These are phyloP conservation scores for Drosophila pallidifrons DNA, from an alignment of 1,140 invertebrate genomes.

Conservation along the genomic window DNA sequence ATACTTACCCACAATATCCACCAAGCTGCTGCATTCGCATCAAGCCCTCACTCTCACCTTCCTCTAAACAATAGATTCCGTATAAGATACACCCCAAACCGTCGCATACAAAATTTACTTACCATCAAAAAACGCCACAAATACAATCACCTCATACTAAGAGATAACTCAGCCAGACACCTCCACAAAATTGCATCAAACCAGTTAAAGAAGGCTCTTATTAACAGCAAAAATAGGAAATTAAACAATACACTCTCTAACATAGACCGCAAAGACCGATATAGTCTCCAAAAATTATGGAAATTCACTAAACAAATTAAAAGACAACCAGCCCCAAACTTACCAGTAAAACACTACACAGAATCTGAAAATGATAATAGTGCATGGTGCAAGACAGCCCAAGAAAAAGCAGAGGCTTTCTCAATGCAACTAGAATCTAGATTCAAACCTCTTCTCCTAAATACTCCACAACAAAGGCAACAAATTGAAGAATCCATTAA, in stretches of 20 bases:
- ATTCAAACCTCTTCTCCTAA: background rate
- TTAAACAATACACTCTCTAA: background rate
- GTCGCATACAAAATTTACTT: background rate
- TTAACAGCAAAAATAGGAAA: background rate
- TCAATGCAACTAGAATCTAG: too few relatives aligned
- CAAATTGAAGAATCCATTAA: background rate
- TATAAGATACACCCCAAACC: background rate
- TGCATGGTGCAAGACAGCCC: background rate
- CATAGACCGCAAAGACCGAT: background rate
- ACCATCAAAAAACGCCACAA: background rate
- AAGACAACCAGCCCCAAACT: background rate
- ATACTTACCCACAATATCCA: conserved; percentile 2
- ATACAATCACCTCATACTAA: conserved; percentile 6
- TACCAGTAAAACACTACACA: too few relatives aligned
- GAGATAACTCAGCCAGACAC: background rate
- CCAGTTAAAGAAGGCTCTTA: background rate
- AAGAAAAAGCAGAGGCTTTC: background rate
- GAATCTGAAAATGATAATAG: background rate
- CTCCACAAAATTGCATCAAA: background rate
- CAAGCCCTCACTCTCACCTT: background rate
- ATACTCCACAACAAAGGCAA: background rate
- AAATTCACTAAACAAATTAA: background rate
- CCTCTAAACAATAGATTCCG: background rate
- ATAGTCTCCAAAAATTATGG: conserved; percentile 17
- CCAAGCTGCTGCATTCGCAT: background rate